Evolutionary conservation across 2,888 invertebrate genomes (phyloP), one percentile per base, ranked within the genome.

Genomic region (Polydrusus tereticollis): DNA sequence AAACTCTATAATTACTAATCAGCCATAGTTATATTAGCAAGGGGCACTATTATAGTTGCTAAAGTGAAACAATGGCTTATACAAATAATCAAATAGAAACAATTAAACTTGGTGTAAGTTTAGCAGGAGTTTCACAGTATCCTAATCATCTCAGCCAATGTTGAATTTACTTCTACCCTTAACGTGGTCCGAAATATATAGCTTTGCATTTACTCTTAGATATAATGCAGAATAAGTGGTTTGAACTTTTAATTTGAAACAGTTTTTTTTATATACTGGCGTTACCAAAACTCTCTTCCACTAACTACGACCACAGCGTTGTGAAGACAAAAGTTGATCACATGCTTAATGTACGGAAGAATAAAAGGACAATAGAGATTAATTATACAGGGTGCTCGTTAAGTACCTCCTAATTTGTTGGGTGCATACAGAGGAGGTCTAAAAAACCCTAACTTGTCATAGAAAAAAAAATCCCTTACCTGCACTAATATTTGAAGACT

Each of bases 1-100:
- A 12, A 41, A 41, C 41, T n/a, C n/a, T 41, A 2, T 5, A 47
- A 21, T 1, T n/a, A 21, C n/a, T 47, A 21, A 47, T 47, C 12
- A 21, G 21, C 12, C 23, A 47, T 47, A n/a, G 21, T 21, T 23
- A 4, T 23, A 47, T n/a, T 47, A 23, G 4, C 47, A 47, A 21
- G 47, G 12, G 21, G 45, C 20, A 8, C 47, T 21, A 47, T 47
- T 47, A 47, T 47, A 47, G 47, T 47, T 47, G 21, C 23, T 23
- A 47, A 47, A 21, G 47, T 47, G 47, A 47, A 47, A 47, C 47
- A 47, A 47, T 23, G 23, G 47, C 47, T 47, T 47, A 47, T 47
- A 47, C 47, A 47, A 47, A 47, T 47, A 47, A 47, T 47, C 47
- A 47, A 47, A 21, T 47, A 47, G 23, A 21, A 47, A 47, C 47